Percentiles rank a stretch among this genome's conserved stretches.
phyloP scores from a whole-genome alignment of 2,797 vertebrate genomes.

The Typhlichthys eigenmanni region DNA sequence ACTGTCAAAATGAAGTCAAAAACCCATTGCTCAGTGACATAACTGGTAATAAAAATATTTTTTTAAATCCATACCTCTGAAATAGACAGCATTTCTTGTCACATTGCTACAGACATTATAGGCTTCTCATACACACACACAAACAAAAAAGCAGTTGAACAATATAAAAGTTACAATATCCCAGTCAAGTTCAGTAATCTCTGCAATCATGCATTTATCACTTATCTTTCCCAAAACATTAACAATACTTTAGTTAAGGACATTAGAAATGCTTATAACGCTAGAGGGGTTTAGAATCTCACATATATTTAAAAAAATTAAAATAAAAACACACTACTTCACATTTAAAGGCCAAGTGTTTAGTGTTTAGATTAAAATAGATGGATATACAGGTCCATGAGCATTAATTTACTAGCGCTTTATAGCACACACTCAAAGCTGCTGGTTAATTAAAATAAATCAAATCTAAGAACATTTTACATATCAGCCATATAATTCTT shows the following conservation, averaged over 20 bases:
- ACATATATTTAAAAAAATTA: conserved; percentile 15
- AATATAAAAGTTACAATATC: conserved; percentile 49
- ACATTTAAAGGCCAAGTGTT: conserved; percentile 59
- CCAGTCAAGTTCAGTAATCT: conserved; percentile 19
- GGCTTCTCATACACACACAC: conserved; percentile 35
- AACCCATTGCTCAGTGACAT: conserved; percentile 41
- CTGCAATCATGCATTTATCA: too few species aligned
- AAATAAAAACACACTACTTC: conserved; percentile 41
- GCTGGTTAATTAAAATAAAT: conserved; percentile 17
- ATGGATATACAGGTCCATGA: conserved; percentile 22
- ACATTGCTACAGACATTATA: conserved; percentile 33
- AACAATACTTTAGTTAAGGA: conserved; percentile 45
- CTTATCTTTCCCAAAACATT: conserved; percentile 32
- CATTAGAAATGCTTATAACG: conserved; percentile 33
- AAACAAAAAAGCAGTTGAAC: conserved; percentile 45
- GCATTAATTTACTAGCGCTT: conserved; percentile 19
- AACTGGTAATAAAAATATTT: conserved; percentile 55
- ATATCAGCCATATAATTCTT: conserved; percentile 13
- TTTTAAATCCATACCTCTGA: conserved; percentile 45
- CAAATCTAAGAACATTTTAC: conserved; percentile 10
- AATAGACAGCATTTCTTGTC: conserved; percentile 38
- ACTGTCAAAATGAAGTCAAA: conserved; percentile 55
- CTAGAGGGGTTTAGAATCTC: conserved; percentile 38
- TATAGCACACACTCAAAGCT: conserved; percentile 25
- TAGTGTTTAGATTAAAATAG: conserved; percentile 25